Percentiles rank a stretch among this genome's conserved stretches.
Evolutionary conservation across 2,113 vertebrate genomes (phyloP).

Genomic region (Myodes glareolus): DNA sequence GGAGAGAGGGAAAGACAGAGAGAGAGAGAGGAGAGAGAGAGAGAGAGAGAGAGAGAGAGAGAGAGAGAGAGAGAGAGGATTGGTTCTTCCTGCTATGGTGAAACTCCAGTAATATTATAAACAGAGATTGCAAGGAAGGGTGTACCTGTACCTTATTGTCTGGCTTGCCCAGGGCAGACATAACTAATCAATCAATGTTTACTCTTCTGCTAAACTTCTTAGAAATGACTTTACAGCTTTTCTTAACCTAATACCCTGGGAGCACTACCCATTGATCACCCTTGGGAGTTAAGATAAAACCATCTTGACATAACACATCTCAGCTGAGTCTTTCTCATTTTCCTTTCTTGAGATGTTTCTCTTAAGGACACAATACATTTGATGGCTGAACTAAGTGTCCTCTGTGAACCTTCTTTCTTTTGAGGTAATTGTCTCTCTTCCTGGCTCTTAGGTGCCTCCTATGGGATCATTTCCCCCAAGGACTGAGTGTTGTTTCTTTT

Average conservation of each 20-base stretch:
- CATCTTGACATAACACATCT: not conserved
- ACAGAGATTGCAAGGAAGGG: not conserved
- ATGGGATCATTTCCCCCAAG: not conserved
- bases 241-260: not conserved
- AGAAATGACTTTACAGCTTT: conserved; percentile 28
- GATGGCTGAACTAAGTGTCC: not conserved
- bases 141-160: not conserved
- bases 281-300: conserved; percentile 52
- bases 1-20: not conserved
- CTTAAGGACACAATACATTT: not conserved
- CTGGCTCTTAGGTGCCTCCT: not conserved
- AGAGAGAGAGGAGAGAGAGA: not conserved
- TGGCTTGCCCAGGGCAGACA: not conserved
- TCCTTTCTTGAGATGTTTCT: conserved; percentile 29
- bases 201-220: not conserved
- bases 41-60: not conserved
- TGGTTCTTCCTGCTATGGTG: not conserved
- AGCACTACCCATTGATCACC: conserved; percentile 8
- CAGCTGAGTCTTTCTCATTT: conserved; percentile 5
- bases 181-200: conserved; percentile 38
- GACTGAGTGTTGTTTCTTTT: not conserved
- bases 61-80: not conserved
- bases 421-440: not conserved
- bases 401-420: not conserved
- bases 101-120: not conserved